Evolutionary conservation across 2,797 vertebrate species (phyloP).

Genomic region (Oreochromis mossambicus): DNA sequence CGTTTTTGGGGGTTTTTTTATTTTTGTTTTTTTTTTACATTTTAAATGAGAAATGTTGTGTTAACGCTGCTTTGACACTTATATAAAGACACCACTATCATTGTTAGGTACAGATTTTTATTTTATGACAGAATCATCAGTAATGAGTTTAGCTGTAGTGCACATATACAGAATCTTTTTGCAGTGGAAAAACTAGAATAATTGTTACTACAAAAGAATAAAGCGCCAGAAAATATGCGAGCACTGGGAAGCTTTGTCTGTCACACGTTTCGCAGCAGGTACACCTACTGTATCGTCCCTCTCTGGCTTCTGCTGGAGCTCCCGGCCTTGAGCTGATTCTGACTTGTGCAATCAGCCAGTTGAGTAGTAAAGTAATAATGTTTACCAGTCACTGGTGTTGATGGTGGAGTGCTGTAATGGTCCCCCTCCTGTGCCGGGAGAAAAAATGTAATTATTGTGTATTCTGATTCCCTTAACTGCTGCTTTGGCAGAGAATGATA

Average conservation of each 20-base stretch:
- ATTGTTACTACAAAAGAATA: neutral
- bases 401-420: slow-evolving; percentile 83
- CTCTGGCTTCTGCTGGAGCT: slow-evolving; percentile 26
- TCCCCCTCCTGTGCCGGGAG: slow-evolving; percentile 82
- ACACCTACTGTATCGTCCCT: slow-evolving; percentile 16
- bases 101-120: neutral
- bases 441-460: slow-evolving; percentile 95
- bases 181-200: neutral
- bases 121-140: neutral
- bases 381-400: slow-evolving; percentile 80
- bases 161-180: neutral
- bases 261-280: neutral
- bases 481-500: slow-evolving; percentile 94
- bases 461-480: slow-evolving; percentile 92
- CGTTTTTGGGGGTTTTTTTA: fast-evolving
- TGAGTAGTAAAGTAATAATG: slow-evolving; percentile 69
- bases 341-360: slow-evolving; percentile 70
- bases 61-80: neutral
- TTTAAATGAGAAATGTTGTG: neutral
- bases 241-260: neutral
- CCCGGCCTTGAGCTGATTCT: slow-evolving; percentile 48
- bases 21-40: neutral
- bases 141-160: neutral
- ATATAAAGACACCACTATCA: neutral
- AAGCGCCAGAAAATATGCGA: neutral